Evolutionary conservation across 2,888 invertebrate species (phyloP), one percentile per base, ranked within the genome.

Genomic region (Ptychoptera contaminata): DNA sequence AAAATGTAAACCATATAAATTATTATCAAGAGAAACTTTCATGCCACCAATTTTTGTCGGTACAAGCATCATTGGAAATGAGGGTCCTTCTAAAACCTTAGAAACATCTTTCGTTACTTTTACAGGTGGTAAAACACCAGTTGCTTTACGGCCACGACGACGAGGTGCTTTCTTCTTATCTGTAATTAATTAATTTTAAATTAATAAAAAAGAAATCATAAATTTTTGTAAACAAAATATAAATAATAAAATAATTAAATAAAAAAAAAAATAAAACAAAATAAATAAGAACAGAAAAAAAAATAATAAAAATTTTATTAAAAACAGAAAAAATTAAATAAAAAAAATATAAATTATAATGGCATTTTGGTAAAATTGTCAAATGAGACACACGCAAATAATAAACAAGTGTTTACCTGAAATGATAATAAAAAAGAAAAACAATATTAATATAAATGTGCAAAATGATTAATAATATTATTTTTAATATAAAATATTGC

Each of bases 11-110:
- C 31, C 37, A 32, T 42, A 50, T 14, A 37, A 40, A 37, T 48
- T 34, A 15, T 37, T 40, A 1, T 47, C 30, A 37, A 40, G 45
- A 3, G 39, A 34, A 12, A 47, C 45, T 44, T 48, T 49, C 50
- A 50, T 50, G 6, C 46, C 48, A 31, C 49, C 48, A 12, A 44
- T 39, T 30, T 42, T 48, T 10, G 48, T 49, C 9, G 48, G 45
- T 2, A 46, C 39, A 30, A 41, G 46, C 39, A 42, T 35, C 23
- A 48, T 42, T 37, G 44, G 46, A 7, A 35, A 37, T 6, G 44
- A 40, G 41, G 30, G 16, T 1, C 42, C 40, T 12, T 46, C 37
- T 16, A 48, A 34, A n/a, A 47, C 31, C 4, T 44, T 31, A 5
- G 44, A 44, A 12, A 48, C 31, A 12, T 31, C 14, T 12, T 35